phyloP scores from a whole-genome alignment of 1,140 invertebrate genomes.

The Araneus ventricosus region DNA sequence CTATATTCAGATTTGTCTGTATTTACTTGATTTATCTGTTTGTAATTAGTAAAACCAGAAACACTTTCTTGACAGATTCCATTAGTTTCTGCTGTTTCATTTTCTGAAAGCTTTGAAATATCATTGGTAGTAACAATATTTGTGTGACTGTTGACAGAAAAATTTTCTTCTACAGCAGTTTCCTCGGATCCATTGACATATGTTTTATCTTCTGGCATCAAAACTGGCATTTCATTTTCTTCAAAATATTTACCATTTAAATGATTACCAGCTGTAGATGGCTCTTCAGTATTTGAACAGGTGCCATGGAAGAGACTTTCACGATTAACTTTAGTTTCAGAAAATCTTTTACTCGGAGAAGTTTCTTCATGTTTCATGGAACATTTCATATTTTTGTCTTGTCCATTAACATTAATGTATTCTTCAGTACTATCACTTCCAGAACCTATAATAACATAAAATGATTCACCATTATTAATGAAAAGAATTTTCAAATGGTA shows the following conservation, averaged over 20 bases:
- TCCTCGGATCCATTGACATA: neutral
- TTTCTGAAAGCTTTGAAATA: neutral
- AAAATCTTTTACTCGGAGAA: neutral
- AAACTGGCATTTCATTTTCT: neutral
- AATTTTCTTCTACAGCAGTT: neutral
- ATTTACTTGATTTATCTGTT: neutral
- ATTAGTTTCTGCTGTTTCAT: neutral
- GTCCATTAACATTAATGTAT: conserved; percentile 38
- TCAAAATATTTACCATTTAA: neutral
- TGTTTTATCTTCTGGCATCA: neutral
- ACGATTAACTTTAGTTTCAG: neutral
- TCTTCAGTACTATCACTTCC: conserved; percentile 43
- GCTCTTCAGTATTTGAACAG: neutral
- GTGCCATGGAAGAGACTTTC: neutral
- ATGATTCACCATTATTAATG: too few species aligned
- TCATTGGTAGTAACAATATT: neutral
- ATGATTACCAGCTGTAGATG: neutral
- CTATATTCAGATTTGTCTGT: neutral
- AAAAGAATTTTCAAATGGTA: too few species aligned
- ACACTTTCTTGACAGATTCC: neutral
- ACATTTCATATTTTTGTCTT: neutral
- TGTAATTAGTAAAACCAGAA: neutral
- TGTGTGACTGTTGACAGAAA: neutral
- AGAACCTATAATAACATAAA: neutral
- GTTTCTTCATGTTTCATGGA: neutral